phyloP scores from a whole-genome alignment of 2,888 invertebrate genomes.

The Cylindroiulus punctatus region DNA sequence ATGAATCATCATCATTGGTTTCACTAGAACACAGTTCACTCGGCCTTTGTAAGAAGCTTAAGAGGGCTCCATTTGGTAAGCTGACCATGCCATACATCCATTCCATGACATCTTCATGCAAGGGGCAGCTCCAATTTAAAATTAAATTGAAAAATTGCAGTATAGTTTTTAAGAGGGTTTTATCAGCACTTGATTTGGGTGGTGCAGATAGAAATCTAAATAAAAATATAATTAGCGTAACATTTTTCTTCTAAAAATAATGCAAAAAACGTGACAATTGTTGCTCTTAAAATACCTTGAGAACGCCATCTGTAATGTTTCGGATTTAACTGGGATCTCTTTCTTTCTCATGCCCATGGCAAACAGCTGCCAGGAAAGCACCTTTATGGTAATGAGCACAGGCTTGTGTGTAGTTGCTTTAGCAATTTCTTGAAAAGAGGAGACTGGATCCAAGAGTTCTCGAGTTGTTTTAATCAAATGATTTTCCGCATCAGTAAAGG shows the following conservation, averaged over 20 bases:
- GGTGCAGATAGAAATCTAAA: slow-evolving; percentile 49
- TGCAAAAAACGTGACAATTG: too few species aligned
- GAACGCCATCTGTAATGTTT: background rate
- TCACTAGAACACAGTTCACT: background rate
- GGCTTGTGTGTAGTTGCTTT: slow-evolving; percentile 50
- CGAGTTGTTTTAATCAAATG: slow-evolving; percentile 10
- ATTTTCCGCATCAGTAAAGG: background rate
- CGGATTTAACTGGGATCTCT: background rate
- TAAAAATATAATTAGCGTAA: background rate
- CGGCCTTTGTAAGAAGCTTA: slow-evolving; percentile 12
- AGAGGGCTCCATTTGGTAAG: slow-evolving; percentile 48
- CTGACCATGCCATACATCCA: slow-evolving; percentile 50
- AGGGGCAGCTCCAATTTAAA: background rate
- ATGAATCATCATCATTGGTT: background rate
- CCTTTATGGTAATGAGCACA: background rate
- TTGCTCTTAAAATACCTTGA: slow-evolving; percentile 22
- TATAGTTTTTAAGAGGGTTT: slow-evolving; percentile 22
- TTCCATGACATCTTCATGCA: background rate
- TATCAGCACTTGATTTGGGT: slow-evolving; percentile 53
- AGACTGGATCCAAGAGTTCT: background rate
- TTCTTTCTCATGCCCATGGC: background rate
- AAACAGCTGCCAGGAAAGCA: background rate
- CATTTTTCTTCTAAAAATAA: background rate
- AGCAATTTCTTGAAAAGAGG: slow-evolving; percentile 8
- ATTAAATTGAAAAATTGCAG: slow-evolving; percentile 50